Evolutionary conservation across 2,113 vertebrate species (phyloP).

Genomic region (Notarius quadriscutis): DNA sequence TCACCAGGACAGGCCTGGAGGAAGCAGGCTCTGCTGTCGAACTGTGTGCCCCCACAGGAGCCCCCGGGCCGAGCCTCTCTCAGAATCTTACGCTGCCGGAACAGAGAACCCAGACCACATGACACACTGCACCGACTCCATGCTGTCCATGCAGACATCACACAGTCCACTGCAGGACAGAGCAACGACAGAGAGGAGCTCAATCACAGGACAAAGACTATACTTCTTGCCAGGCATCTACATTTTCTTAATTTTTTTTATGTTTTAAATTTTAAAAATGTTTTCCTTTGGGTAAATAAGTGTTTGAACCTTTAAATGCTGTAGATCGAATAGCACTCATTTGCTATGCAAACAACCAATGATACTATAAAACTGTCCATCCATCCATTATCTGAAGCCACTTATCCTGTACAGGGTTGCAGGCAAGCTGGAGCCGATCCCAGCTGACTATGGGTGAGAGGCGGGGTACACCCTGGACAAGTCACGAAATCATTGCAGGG

Average conservation of each 20-base stretch:
- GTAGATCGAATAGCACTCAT: not conserved
- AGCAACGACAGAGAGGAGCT: not conserved
- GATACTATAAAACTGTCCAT: not conserved
- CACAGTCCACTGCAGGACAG: constrained; percentile 76
- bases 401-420: no score
- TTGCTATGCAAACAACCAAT: not conserved
- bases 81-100: constrained; percentile 76
- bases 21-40: constrained; percentile 84
- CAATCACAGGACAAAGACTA: not conserved
- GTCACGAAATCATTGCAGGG: no score
- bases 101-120: constrained; percentile 84
- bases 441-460: no score
- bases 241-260: not conserved
- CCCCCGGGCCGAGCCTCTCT: constrained; percentile 72
- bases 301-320: not conserved
- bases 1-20: constrained; percentile 82
- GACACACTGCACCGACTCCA: constrained; percentile 86
- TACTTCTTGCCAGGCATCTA: not conserved
- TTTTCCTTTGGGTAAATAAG: not conserved
- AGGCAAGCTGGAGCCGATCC: no score
- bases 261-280: not conserved
- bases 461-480: no score
- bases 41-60: constrained; percentile 67
- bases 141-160: constrained; percentile 76
- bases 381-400: no score